Conservation (phyloP, 37 sponge, comb jelly and placozoan species). For the Crambe crambe region DNA sequence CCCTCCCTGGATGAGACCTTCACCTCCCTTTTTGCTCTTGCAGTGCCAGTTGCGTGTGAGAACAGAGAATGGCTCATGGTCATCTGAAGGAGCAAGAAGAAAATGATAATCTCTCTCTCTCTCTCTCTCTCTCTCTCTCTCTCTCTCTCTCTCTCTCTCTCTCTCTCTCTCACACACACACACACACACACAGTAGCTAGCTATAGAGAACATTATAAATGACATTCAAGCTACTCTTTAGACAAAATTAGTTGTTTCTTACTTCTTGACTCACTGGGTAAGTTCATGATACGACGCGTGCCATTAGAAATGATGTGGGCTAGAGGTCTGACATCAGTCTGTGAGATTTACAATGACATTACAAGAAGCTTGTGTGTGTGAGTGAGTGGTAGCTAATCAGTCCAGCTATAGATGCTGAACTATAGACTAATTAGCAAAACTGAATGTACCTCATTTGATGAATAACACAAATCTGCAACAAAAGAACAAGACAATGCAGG, state of each 20-base stretch:
- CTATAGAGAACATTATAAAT: too few species aligned
- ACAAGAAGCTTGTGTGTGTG: neutral
- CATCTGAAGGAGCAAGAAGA: too few species aligned
- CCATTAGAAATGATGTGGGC: neutral
- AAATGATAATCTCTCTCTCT: too few species aligned
- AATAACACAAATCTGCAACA: neutral
- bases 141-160: too few species aligned
- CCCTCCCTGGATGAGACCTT: conserved; percentile 35
- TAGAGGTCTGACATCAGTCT: neutral
- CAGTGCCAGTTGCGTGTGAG: conserved; percentile 24
- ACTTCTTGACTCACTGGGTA: neutral
- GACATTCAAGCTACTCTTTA: too few species aligned
- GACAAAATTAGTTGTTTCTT: too few species aligned
- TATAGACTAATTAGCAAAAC: neutral
- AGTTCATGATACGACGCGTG: neutral
- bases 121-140: too few species aligned
- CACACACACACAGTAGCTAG: too few species aligned
- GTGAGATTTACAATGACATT: neutral
- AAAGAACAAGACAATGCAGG: too few species aligned
- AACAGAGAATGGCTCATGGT: neutral
- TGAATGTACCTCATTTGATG: neutral
- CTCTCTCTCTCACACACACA: too few species aligned
- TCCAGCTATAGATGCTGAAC: neutral
- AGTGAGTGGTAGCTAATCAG: too few species aligned
- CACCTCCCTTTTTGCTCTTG: neutral